Percentiles rank a stretch among this genome's conserved stretches.
Evolutionary conservation across 2,888 invertebrate genomes (phyloP).

Genomic region (Acleris emargana): DNA sequence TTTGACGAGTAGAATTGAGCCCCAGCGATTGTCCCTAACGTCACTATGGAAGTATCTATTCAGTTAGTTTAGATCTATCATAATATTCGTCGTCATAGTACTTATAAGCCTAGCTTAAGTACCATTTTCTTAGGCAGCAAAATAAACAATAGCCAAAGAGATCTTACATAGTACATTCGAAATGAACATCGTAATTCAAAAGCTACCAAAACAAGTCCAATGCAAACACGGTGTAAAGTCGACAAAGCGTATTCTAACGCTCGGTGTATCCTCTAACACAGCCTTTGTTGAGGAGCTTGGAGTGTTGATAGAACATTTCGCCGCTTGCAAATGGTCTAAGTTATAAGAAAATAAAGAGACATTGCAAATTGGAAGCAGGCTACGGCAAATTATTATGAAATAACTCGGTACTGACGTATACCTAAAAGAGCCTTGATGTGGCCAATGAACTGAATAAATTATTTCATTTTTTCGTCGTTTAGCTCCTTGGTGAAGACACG

Average conservation of each 20-base stretch:
- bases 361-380: too few relatives aligned
- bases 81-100: too few relatives aligned
- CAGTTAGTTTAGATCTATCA: too few relatives aligned
- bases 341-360: slow-evolving; percentile 16
- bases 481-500: too few relatives aligned
- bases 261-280: slow-evolving; percentile 56
- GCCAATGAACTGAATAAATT: too few relatives aligned
- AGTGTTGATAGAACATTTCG: slow-evolving; percentile 56
- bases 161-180: slow-evolving; percentile 15
- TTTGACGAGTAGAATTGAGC: too few relatives aligned
- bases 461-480: too few relatives aligned
- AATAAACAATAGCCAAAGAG: slow-evolving; percentile 28
- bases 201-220: slow-evolving; percentile 50
- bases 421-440: too few relatives aligned
- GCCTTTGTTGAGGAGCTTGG: slow-evolving; percentile 60
- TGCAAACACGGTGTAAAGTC: slow-evolving; percentile 54
- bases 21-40: too few relatives aligned
- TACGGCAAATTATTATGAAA: too few relatives aligned
- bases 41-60: too few relatives aligned
- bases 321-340: slow-evolving; percentile 40
- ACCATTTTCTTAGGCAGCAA: slow-evolving; percentile 29
- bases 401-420: too few relatives aligned
- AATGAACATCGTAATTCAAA: slow-evolving; percentile 40
- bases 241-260: slow-evolving; percentile 63
- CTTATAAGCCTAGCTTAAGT: neutral